Conservation (phyloP, 2,113 vertebrate genomes). For the Chionis minor region DNA sequence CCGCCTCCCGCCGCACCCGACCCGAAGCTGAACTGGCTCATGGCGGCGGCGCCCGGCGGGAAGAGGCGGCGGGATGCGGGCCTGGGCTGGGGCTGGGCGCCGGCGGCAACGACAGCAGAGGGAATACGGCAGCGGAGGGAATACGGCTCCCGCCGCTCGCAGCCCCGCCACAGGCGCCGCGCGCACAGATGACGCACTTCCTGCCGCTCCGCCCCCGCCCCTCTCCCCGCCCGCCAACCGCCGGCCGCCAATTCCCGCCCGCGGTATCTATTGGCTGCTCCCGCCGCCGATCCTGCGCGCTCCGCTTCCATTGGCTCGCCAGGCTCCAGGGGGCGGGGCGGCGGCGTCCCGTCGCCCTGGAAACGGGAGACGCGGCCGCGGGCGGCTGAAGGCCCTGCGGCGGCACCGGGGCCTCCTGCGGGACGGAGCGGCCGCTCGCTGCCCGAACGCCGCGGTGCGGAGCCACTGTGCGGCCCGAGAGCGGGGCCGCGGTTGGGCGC, state of each 20-base stretch:
- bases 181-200: not conserved
- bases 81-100: too few relatives aligned
- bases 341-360: not conserved
- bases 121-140: too few relatives aligned
- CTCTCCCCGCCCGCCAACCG: not conserved
- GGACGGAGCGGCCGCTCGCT: not conserved
- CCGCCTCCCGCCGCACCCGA: constrained; percentile 59
- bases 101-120: rapidly evolving
- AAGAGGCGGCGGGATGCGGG: too few relatives aligned
- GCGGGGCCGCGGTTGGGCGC: too few relatives aligned
- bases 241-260: not conserved
- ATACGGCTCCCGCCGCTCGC: not conserved
- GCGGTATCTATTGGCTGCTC: rapidly evolving
- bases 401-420: not conserved
- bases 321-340: not conserved
- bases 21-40: constrained; percentile 86
- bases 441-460: too few relatives aligned
- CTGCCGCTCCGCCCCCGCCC: not conserved
- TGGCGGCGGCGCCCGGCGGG: constrained; percentile 34
- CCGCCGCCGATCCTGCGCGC: rapidly evolving
- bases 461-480: not conserved
- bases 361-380: not conserved
- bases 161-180: not conserved
- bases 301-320: not conserved
- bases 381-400: not conserved